These are phyloP conservation scores for Epinotia demarniana DNA, from an alignment of 2,888 invertebrate species.

Conservation along the genomic window DNA sequence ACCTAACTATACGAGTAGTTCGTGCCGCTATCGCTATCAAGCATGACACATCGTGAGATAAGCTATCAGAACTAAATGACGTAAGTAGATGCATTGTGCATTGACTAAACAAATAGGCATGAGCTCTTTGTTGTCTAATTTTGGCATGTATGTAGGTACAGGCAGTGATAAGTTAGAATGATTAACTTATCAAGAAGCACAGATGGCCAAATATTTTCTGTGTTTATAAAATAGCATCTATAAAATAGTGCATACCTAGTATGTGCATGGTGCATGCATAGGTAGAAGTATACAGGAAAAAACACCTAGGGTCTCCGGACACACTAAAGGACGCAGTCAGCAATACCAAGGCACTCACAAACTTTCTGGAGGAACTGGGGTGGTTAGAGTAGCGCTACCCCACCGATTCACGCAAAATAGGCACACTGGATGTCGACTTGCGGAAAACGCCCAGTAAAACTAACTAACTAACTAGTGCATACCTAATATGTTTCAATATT, in stretches of 20 bases:
- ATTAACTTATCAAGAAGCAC: not conserved
- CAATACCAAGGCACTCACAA: too few relatives aligned
- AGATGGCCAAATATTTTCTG: not conserved
- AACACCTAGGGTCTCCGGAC: too few relatives aligned
- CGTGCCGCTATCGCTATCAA: not conserved
- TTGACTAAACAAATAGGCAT: not conserved
- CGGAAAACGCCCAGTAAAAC: too few relatives aligned
- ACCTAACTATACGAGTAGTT: not conserved
- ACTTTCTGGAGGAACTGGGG: too few relatives aligned
- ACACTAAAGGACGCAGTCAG: too few relatives aligned
- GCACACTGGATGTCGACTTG: too few relatives aligned
- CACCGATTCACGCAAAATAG: too few relatives aligned
- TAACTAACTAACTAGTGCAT: not conserved
- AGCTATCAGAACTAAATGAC: not conserved
- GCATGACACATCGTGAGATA: conserved; percentile 1
- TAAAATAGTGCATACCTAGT: not conserved
- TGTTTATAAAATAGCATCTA: not conserved
- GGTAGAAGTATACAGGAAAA: too few relatives aligned
- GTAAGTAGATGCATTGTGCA: not conserved
- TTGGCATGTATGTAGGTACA: not conserved
- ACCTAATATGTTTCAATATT: not conserved
- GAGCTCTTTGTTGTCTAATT: not conserved
- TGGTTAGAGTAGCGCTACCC: too few relatives aligned
- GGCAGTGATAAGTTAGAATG: not conserved
- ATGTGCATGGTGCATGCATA: too few relatives aligned